Conservation (phyloP, 2,113 vertebrate species). For the Rhinolophus ferrumequinum region DNA sequence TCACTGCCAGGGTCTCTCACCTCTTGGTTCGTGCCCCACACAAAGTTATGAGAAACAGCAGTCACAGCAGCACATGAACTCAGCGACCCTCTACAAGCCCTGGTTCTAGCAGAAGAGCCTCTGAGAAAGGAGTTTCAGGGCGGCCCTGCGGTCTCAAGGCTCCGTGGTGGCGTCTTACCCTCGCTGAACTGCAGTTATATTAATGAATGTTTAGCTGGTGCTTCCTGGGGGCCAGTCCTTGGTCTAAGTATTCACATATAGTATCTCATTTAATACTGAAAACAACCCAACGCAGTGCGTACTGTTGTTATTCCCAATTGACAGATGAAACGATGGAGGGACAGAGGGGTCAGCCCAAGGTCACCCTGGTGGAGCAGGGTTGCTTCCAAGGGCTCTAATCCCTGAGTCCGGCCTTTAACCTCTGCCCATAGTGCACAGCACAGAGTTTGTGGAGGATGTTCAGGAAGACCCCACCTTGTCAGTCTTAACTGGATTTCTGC, state of each 20-base stretch:
- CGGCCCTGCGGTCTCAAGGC: not conserved
- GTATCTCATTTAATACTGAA: not conserved
- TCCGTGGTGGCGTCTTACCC: not conserved
- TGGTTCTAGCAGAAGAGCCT: not conserved
- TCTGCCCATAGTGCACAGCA: not conserved
- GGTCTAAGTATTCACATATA: not conserved
- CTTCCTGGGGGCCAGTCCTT: not conserved
- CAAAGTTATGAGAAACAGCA: not conserved
- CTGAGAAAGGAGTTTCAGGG: not conserved
- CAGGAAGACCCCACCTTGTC: not conserved
- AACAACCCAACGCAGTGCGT: not conserved
- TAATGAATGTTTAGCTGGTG: not conserved
- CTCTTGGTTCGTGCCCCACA: not conserved
- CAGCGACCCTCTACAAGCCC: not conserved
- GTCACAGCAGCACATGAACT: not conserved
- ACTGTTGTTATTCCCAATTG: not conserved
- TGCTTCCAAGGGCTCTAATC: not conserved
- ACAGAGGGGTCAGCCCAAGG: not conserved
- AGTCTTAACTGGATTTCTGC: not conserved
- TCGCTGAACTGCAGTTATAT: not conserved
- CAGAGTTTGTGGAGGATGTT: rapidly evolving
- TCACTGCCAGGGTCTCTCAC: not conserved
- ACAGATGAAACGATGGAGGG: not conserved
- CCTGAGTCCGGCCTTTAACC: not conserved
- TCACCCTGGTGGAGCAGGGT: not conserved